phyloP scores from a whole-genome alignment of 2,797 vertebrate species.

The Euthynnus affinis region DNA sequence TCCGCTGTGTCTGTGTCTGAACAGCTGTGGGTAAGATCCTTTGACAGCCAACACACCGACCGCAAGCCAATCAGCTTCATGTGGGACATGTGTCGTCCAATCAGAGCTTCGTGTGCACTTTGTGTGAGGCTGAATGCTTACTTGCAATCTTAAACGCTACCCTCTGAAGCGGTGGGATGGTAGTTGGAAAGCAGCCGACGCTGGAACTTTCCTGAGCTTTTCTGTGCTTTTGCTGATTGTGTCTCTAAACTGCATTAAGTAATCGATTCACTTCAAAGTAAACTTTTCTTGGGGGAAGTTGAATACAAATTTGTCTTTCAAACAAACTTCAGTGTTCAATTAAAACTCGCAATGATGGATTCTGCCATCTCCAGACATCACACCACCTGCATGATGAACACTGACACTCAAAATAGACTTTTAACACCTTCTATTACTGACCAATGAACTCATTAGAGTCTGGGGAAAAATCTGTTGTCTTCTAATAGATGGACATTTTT shows the following conservation, averaged over 20 bases:
- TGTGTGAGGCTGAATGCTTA: constrained; percentile 40
- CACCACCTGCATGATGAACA: not conserved
- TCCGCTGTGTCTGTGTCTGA: constrained; percentile 87
- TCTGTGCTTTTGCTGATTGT: constrained; percentile 19
- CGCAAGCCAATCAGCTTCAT: constrained; percentile 52
- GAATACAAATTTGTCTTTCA: not conserved
- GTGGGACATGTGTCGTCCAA: constrained; percentile 41
- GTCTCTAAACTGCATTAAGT: constrained; percentile 32
- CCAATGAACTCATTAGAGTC: not conserved
- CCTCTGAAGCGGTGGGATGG: not conserved
- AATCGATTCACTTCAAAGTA: not conserved
- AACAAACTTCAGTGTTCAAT: not conserved
- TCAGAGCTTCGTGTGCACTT: constrained; percentile 47
- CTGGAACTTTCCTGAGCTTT: constrained; percentile 21
- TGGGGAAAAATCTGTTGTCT: too few species aligned
- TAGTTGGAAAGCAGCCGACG: not conserved
- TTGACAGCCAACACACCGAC: constrained; percentile 26
- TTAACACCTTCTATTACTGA: not conserved
- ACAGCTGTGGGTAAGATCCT: constrained; percentile 92
- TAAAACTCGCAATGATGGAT: not conserved
- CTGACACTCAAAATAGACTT: not conserved
- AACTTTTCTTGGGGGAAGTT: not conserved
- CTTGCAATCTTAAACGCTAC: constrained; percentile 3
- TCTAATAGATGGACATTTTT: too few species aligned
- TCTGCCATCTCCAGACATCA: not conserved